Evolutionary conservation across 2,113 vertebrate species (phyloP), one percentile per base, ranked within the genome.

Genomic region (Rafetus swinhoei): DNA sequence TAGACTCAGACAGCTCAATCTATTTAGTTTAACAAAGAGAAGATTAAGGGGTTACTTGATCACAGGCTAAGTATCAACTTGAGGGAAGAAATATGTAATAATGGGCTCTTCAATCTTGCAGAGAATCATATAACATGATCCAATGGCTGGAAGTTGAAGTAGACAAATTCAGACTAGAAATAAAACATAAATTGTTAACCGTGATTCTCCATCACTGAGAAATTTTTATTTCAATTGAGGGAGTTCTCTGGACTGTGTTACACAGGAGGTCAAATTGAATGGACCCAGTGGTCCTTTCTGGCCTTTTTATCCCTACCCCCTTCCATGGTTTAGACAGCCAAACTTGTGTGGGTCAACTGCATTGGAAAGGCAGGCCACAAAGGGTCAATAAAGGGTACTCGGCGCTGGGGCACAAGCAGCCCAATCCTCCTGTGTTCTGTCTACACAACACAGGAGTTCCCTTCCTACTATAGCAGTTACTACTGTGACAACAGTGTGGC

Each of bases 401-500:
- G 22, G 24, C 39, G 39, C 82, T 56, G 39, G 35, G 24, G 27
- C 19, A 82, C 57, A 21, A 92, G 81, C 86, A 39, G 86, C 55
- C 21, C 45, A 76, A 65, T n/a, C n/a, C 27, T 84, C 19, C 53
- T 90, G 76, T 82, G 13, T 27, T 5, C 7, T 21, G 62, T 76
- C 35, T 16, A 18, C 8, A 3, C 7, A 72, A 14, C n/a, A 35
- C n/a, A 65, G 84, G 84, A 88, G 21, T 32, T 86, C 72, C 10
- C 35, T 57, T 54, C 16, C 45, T 52, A 29, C 76, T 60, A 11
- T 19, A 57, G 29, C 45, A 53, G 22, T 59, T 84, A 87, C 74
- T 96, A 82, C 72, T 81, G 57, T 81, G 55, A 72, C 62, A 95
- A 95, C 79, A 90, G 45, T 13, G 76, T 54, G 69, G 89, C 59